Conservation (phyloP, 2,888 invertebrate genomes). For the Apoda limacodes region DNA sequence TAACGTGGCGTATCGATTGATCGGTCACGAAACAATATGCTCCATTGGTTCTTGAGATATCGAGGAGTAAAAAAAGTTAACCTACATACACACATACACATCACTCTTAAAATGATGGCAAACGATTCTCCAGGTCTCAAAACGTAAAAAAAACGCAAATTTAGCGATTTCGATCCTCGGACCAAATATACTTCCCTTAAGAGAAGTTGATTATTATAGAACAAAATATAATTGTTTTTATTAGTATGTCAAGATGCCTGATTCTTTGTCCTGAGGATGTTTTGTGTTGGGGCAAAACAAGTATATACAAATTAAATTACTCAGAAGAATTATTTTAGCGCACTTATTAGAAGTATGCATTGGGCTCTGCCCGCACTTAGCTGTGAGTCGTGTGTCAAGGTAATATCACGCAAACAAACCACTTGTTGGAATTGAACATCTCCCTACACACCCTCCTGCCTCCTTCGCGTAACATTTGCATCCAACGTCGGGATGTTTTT, state of each 20-base stretch:
- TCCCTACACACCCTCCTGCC: slow-evolving; percentile 7
- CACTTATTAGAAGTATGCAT: not conserved
- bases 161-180: too few relatives aligned
- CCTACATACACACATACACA: too few relatives aligned
- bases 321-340: not conserved
- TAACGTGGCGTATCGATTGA: too few relatives aligned
- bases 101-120: too few relatives aligned
- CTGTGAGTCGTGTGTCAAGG: slow-evolving; percentile 12
- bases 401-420: slow-evolving; percentile 31
- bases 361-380: not conserved
- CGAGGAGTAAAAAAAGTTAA: too few relatives aligned
- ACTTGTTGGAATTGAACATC: slow-evolving; percentile 45
- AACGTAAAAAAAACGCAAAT: too few relatives aligned
- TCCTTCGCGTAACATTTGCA: slow-evolving; percentile 34
- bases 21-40: too few relatives aligned
- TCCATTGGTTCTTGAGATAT: too few relatives aligned
- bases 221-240: not conserved
- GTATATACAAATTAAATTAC: not conserved
- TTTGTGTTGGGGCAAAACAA: slow-evolving; percentile 2
- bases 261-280: not conserved
- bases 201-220: too few relatives aligned
- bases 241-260: not conserved
- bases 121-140: too few relatives aligned
- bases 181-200: too few relatives aligned
- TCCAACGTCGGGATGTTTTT: slow-evolving; percentile 33